A percentile compares a stretch with the other conserved stretches of the same genome.
Evolutionary conservation across 2,888 invertebrate species (phyloP).

Genomic region (Allolobophora icterica): DNA sequence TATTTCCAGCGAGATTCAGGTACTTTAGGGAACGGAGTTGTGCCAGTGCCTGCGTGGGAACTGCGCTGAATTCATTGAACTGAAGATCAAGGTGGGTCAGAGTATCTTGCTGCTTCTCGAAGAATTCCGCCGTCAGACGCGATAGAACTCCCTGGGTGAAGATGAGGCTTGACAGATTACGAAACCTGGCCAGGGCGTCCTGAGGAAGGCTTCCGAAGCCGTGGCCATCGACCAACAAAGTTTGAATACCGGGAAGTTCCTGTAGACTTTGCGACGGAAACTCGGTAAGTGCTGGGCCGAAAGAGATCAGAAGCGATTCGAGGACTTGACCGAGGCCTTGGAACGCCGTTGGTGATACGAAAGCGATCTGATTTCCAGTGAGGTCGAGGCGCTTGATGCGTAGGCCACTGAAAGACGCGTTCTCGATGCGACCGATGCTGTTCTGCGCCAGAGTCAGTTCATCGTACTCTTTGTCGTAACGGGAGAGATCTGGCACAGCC

Average conservation of each 20-base stretch:
- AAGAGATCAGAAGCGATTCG: slow-evolving; percentile 14
- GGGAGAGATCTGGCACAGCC: neutral
- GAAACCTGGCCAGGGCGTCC: neutral
- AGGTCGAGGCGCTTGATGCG: neutral
- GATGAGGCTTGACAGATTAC: neutral
- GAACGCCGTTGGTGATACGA: neutral
- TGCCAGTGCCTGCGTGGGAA: neutral
- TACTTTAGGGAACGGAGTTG: neutral
- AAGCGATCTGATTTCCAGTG: slow-evolving; percentile 23
- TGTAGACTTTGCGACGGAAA: neutral
- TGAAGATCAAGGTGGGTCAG: neutral
- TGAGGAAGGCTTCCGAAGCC: neutral
- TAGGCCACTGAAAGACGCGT: neutral
- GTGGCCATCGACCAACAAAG: neutral
- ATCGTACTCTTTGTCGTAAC: neutral
- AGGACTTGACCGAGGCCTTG: neutral
- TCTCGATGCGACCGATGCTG: neutral
- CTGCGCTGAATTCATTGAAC: neutral
- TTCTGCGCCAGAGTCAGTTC: slow-evolving; percentile 18
- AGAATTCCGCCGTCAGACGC: neutral
- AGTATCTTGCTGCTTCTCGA: neutral
- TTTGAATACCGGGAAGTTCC: neutral
- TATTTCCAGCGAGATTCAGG: neutral
- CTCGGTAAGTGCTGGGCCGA: neutral
- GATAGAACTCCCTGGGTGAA: neutral